Percentiles rank a stretch among this genome's conserved stretches.
Conservation (phyloP, 2,797 vertebrate genomes). For the Picus viridis region DNA sequence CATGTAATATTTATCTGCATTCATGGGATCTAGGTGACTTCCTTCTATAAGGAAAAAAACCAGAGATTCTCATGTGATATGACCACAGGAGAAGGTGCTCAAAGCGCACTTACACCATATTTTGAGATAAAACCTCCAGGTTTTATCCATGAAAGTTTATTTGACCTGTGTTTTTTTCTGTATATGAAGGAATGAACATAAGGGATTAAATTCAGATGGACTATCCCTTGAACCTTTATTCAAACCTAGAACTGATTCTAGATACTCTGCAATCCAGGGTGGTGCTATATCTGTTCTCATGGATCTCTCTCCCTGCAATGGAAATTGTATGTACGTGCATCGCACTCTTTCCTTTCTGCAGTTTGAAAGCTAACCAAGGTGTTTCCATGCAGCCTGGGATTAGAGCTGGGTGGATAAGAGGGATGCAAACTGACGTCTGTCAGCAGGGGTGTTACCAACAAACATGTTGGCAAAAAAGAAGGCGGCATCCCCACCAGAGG, state of each 20-base stretch:
- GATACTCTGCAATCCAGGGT: not conserved
- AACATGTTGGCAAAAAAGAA: not conserved
- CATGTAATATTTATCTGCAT: not conserved
- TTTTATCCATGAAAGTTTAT: not conserved
- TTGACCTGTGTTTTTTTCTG: not conserved
- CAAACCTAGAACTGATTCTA: constrained; percentile 8
- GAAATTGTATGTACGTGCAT: rapidly evolving
- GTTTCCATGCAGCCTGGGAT: not conserved
- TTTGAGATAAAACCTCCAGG: rapidly evolving
- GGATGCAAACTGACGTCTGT: not conserved
- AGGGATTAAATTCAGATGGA: not conserved
- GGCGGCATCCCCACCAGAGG: not conserved
- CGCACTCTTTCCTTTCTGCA: not conserved
- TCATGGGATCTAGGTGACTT: not conserved
- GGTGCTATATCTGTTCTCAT: not conserved
- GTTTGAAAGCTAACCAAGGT: not conserved
- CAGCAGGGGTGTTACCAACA: not conserved
- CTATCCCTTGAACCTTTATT: not conserved
- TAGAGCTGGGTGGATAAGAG: not conserved
- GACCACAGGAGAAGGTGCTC: not conserved
- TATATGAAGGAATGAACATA: not conserved
- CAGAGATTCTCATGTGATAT: not conserved
- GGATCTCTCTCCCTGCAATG: not conserved
- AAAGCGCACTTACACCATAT: not conserved
- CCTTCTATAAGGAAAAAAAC: not conserved